Evolutionary conservation across 2,113 vertebrate species (phyloP).

Genomic region (Ictalurus punctatus): DNA sequence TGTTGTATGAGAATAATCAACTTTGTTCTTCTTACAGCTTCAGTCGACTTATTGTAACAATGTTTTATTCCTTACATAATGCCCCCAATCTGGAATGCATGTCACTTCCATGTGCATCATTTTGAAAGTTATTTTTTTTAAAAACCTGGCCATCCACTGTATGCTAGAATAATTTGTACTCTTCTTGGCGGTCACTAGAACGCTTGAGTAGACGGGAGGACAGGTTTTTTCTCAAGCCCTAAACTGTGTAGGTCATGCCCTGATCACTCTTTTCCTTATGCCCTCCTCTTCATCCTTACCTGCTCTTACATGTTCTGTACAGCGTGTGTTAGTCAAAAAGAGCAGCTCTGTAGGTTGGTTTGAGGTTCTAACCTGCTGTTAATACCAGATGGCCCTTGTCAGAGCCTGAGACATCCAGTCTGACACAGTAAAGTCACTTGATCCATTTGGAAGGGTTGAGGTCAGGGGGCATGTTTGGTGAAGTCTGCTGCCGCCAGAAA

Average conservation of each 20-base stretch:
- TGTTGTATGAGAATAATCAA: neutral
- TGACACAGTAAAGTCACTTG: conserved; percentile 45
- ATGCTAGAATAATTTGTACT: conserved; percentile 59
- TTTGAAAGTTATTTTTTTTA: neutral
- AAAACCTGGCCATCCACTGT: neutral
- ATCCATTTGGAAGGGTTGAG: conserved; percentile 42
- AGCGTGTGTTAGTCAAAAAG: neutral
- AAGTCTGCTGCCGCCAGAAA: conserved; percentile 25
- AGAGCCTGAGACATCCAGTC: conserved; percentile 31
- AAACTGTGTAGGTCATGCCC: conserved; percentile 48
- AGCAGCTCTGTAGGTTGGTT: conserved; percentile 13
- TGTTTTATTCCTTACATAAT: neutral
- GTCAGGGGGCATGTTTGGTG: conserved; percentile 49
- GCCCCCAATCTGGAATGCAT: neutral
- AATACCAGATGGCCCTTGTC: conserved; percentile 44
- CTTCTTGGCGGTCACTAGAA: conserved; percentile 63
- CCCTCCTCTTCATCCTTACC: neutral
- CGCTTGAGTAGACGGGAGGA: conserved; percentile 50
- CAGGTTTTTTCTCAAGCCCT: conserved; percentile 52
- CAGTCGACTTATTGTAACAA: neutral
- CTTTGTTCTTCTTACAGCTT: neutral
- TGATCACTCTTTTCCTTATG: neutral
- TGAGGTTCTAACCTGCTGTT: conserved; percentile 22
- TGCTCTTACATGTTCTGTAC: conserved; percentile 10
- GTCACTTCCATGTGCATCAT: neutral